Evolutionary conservation across 2,888 invertebrate species (phyloP).

Genomic region (Pharmacophagus antenor): DNA sequence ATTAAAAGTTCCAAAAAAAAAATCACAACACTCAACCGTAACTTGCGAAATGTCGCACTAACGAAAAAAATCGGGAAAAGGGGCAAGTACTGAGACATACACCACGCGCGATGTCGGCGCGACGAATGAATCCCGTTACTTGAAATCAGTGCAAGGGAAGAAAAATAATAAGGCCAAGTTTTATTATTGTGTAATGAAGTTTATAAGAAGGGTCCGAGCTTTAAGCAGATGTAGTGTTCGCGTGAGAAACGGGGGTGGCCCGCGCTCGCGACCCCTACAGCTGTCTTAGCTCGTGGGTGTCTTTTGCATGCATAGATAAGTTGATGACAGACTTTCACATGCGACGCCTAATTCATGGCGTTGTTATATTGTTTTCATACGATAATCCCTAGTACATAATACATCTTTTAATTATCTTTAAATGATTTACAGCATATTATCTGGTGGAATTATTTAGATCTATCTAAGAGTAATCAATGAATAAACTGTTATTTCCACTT

Average conservation of each 20-base stretch:
- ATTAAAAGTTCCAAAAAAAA: no score
- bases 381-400: not conserved
- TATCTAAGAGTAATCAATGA: not conserved
- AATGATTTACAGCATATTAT: not conserved
- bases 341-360: slow-evolving; percentile 29
- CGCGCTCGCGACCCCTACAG: slow-evolving; percentile 33
- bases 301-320: slow-evolving; percentile 34
- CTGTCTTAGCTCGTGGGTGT: slow-evolving; percentile 41
- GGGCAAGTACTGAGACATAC: slow-evolving; percentile 34
- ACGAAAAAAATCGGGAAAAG: not conserved
- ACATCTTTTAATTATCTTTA: not conserved
- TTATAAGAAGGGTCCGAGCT: slow-evolving; percentile 49
- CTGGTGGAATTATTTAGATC: no score
- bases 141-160: slow-evolving; percentile 54
- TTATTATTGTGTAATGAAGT: slow-evolving; percentile 48
- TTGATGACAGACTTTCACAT: slow-evolving; percentile 25
- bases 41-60: not conserved
- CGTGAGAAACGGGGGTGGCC: slow-evolving; percentile 60
- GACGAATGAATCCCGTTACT: slow-evolving; percentile 54
- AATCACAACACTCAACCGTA: slow-evolving; percentile 12
- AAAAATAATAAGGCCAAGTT: slow-evolving; percentile 48
- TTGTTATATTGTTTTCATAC: not conserved
- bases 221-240: slow-evolving; percentile 51
- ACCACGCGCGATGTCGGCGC: slow-evolving; percentile 42
- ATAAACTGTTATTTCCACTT: not conserved